Evolutionary conservation across 2,113 vertebrate species (phyloP), one percentile per base, ranked within the genome.

Genomic region (Crotalus viridis): DNA sequence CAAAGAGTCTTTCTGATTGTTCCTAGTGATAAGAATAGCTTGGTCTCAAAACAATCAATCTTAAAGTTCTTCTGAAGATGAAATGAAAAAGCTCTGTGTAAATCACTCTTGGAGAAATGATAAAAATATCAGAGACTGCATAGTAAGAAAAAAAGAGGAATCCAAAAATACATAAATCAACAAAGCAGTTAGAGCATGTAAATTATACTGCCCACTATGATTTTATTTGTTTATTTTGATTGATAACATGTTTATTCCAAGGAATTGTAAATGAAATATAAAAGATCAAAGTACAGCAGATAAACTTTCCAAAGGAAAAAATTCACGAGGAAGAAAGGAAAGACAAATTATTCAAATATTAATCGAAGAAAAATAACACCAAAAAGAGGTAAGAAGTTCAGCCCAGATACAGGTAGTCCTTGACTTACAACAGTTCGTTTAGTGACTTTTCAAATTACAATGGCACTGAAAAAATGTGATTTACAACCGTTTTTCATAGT

Each of bases 161-260:
- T 26, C 46, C 17, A 90, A 90, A 90, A 21, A 90, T 26, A 74
- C 17, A 48, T n/a, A 51, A 1, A 74, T 28, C 43, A 90, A 9
- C 51, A 64, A 64, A 24, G 43, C 57, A 61, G 57, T 51, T 26
- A 28, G 7, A 64, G 15, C 46, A 46, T 64, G 51, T 87, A 52
- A 52, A 8, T 10, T 87, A 28, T 87, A 13, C 51, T 48, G 89
- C 28, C 28, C 51, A 9, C n/a, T 55, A n/a, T 90, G 26, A 51
- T 64, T 90, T 90, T 51, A 48, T 87, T 87, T 87, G 85, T 87
- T 87, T 87, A 28, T 61, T 89, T 90, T 61, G 6, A 90, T 61
- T 51, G 57, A 90, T 51, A 55, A 33, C 52, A 33, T 88, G n/a
- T 55, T 88, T 56, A 56, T 56, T n/a, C 8, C 52, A 88, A 88